Conservation (phyloP, 1,140 invertebrate genomes). For the Dysdera silvatica region DNA sequence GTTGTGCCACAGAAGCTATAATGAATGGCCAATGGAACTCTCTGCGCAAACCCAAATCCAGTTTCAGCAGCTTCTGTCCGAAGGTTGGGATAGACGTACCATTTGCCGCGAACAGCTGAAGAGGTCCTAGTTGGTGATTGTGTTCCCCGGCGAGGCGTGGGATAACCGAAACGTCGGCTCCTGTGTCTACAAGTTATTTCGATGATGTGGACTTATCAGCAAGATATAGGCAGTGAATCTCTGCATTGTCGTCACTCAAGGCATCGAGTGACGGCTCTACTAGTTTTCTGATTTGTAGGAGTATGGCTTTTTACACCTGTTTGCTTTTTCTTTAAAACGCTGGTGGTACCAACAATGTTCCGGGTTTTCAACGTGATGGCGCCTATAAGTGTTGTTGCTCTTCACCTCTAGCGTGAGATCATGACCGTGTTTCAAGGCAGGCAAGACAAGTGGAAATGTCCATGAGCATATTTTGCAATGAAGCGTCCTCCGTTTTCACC, state of each 20-base stretch:
- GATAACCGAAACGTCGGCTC: slow-evolving; percentile 22
- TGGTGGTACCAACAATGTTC: slow-evolving; percentile 25
- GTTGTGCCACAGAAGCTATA: slow-evolving; percentile 6
- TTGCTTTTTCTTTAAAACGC: slow-evolving; percentile 13
- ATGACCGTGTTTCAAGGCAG: neutral
- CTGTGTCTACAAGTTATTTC: slow-evolving; percentile 27
- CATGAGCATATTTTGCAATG: neutral
- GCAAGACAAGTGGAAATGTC: neutral
- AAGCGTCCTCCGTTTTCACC: too few species aligned
- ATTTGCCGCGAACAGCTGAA: slow-evolving; percentile 25
- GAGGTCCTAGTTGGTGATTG: neutral
- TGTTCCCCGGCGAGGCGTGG: neutral
- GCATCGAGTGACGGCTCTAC: neutral
- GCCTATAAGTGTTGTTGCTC: neutral
- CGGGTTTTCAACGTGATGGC: slow-evolving; percentile 37
- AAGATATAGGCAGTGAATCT: slow-evolving; percentile 7
- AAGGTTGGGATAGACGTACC: slow-evolving; percentile 13
- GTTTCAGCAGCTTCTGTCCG: slow-evolving; percentile 3
- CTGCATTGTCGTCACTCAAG: neutral
- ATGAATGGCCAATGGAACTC: slow-evolving; percentile 25
- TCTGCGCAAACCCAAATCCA: slow-evolving; percentile 15
- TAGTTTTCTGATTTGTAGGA: slow-evolving; percentile 5
- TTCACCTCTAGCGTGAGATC: neutral
- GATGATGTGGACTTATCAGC: slow-evolving; percentile 1
- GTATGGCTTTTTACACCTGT: slow-evolving; percentile 17